phyloP scores from a whole-genome alignment of 1,140 invertebrate species.

The Diorhabda carinulata region DNA sequence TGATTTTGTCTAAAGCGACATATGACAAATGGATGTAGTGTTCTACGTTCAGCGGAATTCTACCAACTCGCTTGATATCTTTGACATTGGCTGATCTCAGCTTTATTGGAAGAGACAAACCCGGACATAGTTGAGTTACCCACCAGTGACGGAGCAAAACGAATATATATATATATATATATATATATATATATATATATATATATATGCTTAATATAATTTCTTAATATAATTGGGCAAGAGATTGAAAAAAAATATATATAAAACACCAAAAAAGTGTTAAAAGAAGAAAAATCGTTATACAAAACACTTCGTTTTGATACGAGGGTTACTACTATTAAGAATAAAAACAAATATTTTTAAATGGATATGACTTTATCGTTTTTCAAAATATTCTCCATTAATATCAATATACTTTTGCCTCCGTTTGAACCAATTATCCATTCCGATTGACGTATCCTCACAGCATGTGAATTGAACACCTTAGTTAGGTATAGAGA shows the following conservation, averaged over 20 bases:
- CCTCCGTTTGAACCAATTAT: too few species aligned
- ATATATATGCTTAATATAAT: not conserved
- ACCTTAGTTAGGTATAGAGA: too few species aligned
- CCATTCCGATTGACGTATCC: not conserved
- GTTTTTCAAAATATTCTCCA: too few species aligned
- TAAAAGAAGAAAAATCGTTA: not conserved
- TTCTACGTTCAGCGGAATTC: slow-evolving; percentile 3
- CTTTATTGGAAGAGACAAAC: slow-evolving; percentile 28
- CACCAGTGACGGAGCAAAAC: slow-evolving; percentile 12
- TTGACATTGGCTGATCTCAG: slow-evolving; percentile 31
- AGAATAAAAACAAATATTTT: not conserved
- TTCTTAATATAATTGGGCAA: not conserved
- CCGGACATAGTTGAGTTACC: slow-evolving; percentile 28
- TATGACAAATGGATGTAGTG: slow-evolving; percentile 34
- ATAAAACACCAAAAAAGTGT: not conserved
- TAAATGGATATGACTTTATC: too few species aligned
- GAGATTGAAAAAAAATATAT: too few species aligned
- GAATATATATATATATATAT: not conserved
- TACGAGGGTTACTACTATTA: not conserved
- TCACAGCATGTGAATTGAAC: too few species aligned
- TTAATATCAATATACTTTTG: too few species aligned
- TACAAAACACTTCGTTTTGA: not conserved
- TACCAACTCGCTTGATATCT: slow-evolving; percentile 29
- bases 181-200: not conserved
- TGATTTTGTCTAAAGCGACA: slow-evolving; percentile 36